Conservation (phyloP, 2,797 vertebrate genomes). For the Peromyscus attwateri region DNA sequence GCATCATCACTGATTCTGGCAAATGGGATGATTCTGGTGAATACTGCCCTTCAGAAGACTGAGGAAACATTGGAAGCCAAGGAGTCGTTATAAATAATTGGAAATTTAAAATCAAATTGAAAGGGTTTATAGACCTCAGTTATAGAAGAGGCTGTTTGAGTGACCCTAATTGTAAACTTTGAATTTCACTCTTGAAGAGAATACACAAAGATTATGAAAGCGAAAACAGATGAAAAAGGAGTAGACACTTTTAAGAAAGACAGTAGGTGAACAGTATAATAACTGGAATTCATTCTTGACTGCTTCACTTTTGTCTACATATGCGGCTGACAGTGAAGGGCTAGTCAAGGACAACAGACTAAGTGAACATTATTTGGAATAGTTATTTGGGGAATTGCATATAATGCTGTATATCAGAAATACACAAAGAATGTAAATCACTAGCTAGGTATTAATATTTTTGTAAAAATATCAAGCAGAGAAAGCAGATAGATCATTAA, state of each 20-base stretch:
- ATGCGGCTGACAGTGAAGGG: not conserved
- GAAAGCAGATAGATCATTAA: not conserved
- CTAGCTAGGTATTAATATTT: constrained; percentile 9
- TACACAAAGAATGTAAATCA: not conserved
- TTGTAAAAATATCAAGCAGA: constrained; percentile 31
- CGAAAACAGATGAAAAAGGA: not conserved
- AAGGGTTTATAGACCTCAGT: not conserved
- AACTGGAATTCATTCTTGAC: not conserved
- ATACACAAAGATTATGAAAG: constrained; percentile 16
- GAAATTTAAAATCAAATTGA: not conserved
- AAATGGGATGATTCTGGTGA: constrained; percentile 55
- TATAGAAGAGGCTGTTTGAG: not conserved
- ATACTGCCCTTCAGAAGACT: not conserved
- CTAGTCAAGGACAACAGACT: not conserved
- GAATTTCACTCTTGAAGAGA: not conserved
- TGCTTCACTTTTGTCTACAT: not conserved
- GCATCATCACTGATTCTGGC: constrained; percentile 18
- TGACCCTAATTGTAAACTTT: not conserved
- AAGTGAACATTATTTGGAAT: not conserved
- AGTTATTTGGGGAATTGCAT: not conserved
- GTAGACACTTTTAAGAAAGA: not conserved
- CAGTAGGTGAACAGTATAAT: not conserved
- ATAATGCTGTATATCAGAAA: not conserved
- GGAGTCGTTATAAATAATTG: not conserved
- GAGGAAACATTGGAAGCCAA: not conserved